These are phyloP conservation scores for Pelochelys cantorii DNA, from an alignment of 2,797 vertebrate genomes.

Conservation along the genomic window DNA sequence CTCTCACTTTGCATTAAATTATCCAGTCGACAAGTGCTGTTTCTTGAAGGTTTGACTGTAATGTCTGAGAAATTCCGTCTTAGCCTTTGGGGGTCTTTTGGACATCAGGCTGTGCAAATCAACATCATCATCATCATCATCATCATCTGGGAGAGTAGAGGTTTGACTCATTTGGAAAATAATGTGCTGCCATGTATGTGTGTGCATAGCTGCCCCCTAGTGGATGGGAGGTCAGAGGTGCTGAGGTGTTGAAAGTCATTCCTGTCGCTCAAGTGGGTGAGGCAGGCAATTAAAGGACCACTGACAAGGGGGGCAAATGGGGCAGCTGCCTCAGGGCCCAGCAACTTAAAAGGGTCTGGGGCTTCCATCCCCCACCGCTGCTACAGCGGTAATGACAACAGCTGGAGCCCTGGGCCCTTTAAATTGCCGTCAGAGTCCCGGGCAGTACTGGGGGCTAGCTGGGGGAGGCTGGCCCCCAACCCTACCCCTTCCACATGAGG, in stretches of 20 bases:
- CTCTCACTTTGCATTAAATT: background rate
- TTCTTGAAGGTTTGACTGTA: background rate
- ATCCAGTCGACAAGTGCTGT: background rate
- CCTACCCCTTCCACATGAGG: too few species aligned
- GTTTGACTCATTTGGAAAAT: background rate
- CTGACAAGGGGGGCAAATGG: too few species aligned
- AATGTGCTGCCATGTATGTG: rapidly evolving
- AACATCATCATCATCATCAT: too few species aligned
- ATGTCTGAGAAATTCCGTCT: background rate
- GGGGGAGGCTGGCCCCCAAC: too few species aligned
- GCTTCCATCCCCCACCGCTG: too few species aligned
- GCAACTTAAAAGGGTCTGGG: too few species aligned
- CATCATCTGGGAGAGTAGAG: background rate
- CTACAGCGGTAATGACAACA: too few species aligned
- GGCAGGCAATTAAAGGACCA: background rate
- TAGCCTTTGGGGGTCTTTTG: background rate
- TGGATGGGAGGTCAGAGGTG: background rate
- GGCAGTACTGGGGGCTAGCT: too few species aligned
- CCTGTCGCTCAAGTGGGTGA: rapidly evolving
- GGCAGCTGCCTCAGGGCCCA: too few species aligned
- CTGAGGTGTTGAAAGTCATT: background rate
- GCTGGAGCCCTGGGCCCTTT: too few species aligned
- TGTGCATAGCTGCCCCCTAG: background rate
- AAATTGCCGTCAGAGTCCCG: too few species aligned
- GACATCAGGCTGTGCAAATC: background rate